phyloP scores from a whole-genome alignment of 1,140 invertebrate genomes.

The Zelostemma sp. region DNA sequence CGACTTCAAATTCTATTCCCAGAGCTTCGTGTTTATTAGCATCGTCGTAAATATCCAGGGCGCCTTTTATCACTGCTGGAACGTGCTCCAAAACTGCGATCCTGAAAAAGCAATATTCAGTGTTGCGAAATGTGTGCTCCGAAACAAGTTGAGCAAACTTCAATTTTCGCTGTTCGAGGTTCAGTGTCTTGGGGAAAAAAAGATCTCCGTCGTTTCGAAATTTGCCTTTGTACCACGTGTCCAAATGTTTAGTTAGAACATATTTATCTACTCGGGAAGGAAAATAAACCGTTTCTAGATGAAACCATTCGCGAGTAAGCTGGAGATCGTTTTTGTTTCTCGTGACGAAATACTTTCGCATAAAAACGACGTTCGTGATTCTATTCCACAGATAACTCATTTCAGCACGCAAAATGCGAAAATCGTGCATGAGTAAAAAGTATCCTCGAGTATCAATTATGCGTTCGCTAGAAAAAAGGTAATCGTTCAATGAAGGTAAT shows the following conservation, averaged over 20 bases:
- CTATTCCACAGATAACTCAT: conserved; percentile 82
- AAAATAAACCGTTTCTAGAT: conserved; percentile 79
- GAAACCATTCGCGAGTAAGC: conserved; percentile 72
- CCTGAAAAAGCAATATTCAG: conserved; percentile 49
- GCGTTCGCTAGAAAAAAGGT: conserved; percentile 71
- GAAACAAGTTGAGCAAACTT: conserved; percentile 21
- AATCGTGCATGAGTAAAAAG: conserved; percentile 79
- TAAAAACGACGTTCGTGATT: conserved; percentile 81
- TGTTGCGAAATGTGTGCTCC: not conserved
- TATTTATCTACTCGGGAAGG: conserved; percentile 70
- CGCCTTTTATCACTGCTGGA: conserved; percentile 75
- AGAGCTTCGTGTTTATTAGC: conserved; percentile 49
- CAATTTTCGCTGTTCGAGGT: conserved; percentile 69
- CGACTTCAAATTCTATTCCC: conserved; percentile 77
- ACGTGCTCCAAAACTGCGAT: conserved; percentile 79
- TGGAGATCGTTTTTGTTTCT: conserved; percentile 54
- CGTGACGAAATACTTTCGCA: conserved; percentile 70
- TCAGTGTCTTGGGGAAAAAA: conserved; percentile 74
- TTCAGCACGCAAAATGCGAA: conserved; percentile 75
- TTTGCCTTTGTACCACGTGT: conserved; percentile 75
- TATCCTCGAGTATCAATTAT: conserved; percentile 78
- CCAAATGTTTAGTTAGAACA: conserved; percentile 72
- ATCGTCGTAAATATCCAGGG: conserved; percentile 57
- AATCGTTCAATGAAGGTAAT: too few species aligned
- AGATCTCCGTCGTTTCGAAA: conserved; percentile 72